These are phyloP conservation scores for Brenthis hecate DNA, from an alignment of 2,888 invertebrate species.

Conservation along the genomic window DNA sequence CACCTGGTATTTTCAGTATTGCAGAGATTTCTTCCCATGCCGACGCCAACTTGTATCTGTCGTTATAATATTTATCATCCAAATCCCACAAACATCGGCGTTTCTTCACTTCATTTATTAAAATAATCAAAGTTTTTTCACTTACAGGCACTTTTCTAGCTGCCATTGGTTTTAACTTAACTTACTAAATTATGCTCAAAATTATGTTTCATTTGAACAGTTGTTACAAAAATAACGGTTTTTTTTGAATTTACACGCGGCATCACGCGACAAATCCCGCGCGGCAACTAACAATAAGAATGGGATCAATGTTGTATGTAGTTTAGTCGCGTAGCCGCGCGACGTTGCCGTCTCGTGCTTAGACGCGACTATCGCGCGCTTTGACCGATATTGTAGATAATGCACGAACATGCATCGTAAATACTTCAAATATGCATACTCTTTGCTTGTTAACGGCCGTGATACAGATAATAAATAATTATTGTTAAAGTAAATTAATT, in stretches of 20 bases:
- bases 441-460: too few relatives aligned
- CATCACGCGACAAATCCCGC: conserved; percentile 44
- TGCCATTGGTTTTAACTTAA: conserved; percentile 12
- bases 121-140: conserved; percentile 35
- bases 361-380: conserved; percentile 29
- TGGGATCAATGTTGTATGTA: conserved; percentile 22
- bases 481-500: too few relatives aligned
- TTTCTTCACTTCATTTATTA: conserved; percentile 52
- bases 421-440: too few relatives aligned
- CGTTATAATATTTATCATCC: conserved; percentile 49
- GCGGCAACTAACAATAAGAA: conserved; percentile 41
- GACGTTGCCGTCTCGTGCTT: conserved; percentile 42
- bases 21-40: conserved; percentile 55
- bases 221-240: not conserved
- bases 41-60: conserved; percentile 45
- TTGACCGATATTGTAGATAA: conserved; percentile 10
- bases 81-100: conserved; percentile 55
- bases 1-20: conserved; percentile 51
- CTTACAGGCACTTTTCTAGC: conserved; percentile 8
- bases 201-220: not conserved
- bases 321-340: conserved; percentile 28
- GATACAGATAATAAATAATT: too few relatives aligned
- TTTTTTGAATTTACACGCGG: conserved; percentile 23
- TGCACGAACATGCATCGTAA: not conserved
- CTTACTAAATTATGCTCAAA: conserved; percentile 10